These are phyloP conservation scores for Melanotaenia maccullochi DNA, from an alignment of 2,797 vertebrate species.

Conservation along the genomic window DNA sequence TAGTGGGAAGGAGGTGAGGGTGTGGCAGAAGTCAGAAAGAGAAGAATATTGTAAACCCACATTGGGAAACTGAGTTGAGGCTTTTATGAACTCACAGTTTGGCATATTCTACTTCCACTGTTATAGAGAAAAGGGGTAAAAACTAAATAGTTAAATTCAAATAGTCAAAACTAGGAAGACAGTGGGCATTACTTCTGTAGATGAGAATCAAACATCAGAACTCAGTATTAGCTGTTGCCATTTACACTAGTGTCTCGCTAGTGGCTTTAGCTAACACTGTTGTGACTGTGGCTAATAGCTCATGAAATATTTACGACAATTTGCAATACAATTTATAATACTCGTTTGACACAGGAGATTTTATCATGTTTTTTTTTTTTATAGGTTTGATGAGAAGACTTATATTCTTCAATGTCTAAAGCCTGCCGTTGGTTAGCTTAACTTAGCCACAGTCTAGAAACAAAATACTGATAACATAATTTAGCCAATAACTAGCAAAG, in stretches of 20 bases:
- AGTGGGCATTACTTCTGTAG: neutral
- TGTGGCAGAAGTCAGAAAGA: conserved; percentile 14
- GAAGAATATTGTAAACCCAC: neutral
- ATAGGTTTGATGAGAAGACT: too few relatives aligned
- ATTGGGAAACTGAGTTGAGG: conserved; percentile 9
- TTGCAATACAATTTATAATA: too few relatives aligned
- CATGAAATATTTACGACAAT: neutral
- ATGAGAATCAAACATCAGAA: neutral
- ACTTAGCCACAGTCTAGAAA: too few relatives aligned
- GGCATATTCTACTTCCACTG: neutral
- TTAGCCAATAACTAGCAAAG: too few relatives aligned
- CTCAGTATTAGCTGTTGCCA: neutral
- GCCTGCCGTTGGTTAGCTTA: too few relatives aligned
- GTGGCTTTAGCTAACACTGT: too few relatives aligned
- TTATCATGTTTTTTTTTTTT: too few relatives aligned
- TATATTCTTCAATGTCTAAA: too few relatives aligned
- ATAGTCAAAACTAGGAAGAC: neutral
- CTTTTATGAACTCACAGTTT: conserved; percentile 24
- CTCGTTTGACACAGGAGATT: neutral
- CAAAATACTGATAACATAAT: too few relatives aligned
- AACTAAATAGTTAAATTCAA: neutral
- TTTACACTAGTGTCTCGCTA: too few relatives aligned
- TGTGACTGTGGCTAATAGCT: neutral
- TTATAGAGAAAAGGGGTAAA: neutral
- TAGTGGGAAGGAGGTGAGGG: conserved; percentile 42